Evolutionary conservation across 37 sponge, comb jelly and placozoan genomes (phyloP), one percentile per base, ranked within the genome.

Genomic region (Oopsacas minuta): DNA sequence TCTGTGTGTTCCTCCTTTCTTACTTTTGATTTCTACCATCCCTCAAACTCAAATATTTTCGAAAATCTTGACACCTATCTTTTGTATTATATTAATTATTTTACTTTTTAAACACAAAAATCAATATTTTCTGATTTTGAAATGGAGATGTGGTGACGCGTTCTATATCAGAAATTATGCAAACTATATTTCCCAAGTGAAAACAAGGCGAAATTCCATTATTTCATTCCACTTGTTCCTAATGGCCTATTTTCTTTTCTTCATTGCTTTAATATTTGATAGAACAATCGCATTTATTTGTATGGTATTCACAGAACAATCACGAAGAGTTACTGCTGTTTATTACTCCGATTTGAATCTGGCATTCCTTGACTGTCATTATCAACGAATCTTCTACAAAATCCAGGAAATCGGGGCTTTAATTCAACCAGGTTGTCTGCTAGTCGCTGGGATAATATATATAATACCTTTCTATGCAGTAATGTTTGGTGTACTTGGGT

Each of bases 131-230:
- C 7, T 61, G 28, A 61, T 61, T 61, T 12, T 61, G 75, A 61
- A 61, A 61, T 61, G 75, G 75, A 61, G 75, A 61, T 61, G 75
- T 61, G 75, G 28, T 61, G 75, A 61, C 30, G 75, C 75, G 22
- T n/a, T 25, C 28, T 20, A 32, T 3, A 3, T n/a, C 5, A 25
- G 30, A n/a, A 34, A 61, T 61, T 25, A 61, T 3, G 30, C 30
- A 3, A 61, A 34, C 75, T 61, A 61, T n/a, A 3, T 25, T 25
- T 61, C 22, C 28, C 75, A 61, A 32, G 22, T n/a, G 75, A 61
- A 61, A 61, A 12, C 28, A 32, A 61, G 28, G 30, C 20, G 75
- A 25, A 61, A 61, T 12, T 61, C 75, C 28, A 10, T 61, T 25
- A 20, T 61, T 20, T 61, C 22, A 5, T 61, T 61, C 22, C 22